Base-by-base conservation (phyloP, 2,888 invertebrate species). In the Ptychoptera contaminata region DNA sequence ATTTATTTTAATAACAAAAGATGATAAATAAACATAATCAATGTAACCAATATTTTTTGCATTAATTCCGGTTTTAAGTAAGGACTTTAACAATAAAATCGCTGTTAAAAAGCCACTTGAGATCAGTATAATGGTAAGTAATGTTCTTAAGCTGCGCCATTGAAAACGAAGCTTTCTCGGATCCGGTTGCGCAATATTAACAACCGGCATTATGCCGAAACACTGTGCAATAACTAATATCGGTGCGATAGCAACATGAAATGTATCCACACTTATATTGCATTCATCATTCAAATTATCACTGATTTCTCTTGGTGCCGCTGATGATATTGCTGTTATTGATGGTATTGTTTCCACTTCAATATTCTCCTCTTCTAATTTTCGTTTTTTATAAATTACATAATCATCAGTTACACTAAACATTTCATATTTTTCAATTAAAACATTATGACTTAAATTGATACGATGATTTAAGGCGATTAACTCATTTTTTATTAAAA, bases 201-300 rank as follows among this genome's bases (percentile, higher is more conserved):
- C 14, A 7, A 42, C 12, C 2, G 42, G 42, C 42, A 42, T 37
- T 6, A 37, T 12, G 2, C 42, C 42, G 14, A 42, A 42, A 8
- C 12, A 11, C 29, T 42, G 42, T 5, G 36, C 42, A 4, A 37
- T 15, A 4, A 23, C 2, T 12, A 42, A 15, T 36, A 42, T 29
- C 8, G 42, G 42, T 30, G 29, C 36, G 12, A 42, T 42, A 2
- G 37, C 37, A 2, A 36, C 5, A 8, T 29, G 16, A 30, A 42
- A 42, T 29, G 16, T 42, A 7, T 37, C 42, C 23, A 12, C 40
- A 34, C n/a, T 32, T 11, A 7, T 32, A 8, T 30, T 9, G 6
- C 9, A 8, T 30, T 30, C 30, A 9, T 8, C 30, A 32, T 32
- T 8, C 23, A 23, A 23, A 23, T 23, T 23, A 23, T 23, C 23